Evolutionary conservation across 2,113 vertebrate genomes (phyloP).

Genomic region (Synodontis membranacea): DNA sequence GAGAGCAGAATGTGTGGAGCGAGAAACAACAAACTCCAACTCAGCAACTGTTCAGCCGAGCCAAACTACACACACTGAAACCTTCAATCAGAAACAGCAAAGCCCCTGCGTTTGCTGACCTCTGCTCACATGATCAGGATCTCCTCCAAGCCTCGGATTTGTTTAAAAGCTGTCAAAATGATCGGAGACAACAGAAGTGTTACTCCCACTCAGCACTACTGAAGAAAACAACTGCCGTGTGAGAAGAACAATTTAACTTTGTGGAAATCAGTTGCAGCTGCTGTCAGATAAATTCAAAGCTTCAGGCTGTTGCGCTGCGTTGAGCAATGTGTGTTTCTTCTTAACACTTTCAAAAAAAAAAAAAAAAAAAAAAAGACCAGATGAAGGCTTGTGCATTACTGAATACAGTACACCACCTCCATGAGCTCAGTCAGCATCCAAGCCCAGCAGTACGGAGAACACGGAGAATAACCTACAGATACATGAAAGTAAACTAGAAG

Average conservation of each 20-base stretch:
- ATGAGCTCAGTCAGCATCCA: not conserved
- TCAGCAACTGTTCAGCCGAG: conserved; percentile 9
- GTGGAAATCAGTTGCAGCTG: conserved; percentile 50
- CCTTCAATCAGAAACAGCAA: not conserved
- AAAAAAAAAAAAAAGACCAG: conserved; percentile 3
- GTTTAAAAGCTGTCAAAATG: conserved; percentile 57
- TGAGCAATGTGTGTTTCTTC: conserved; percentile 9
- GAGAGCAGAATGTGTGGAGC: not conserved
- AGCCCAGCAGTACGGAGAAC: not conserved
- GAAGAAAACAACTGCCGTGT: not conserved
- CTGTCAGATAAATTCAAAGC: conserved; percentile 32
- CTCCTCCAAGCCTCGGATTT: conserved; percentile 29
- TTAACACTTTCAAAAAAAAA: conserved; percentile 26
- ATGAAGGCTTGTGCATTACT: not conserved
- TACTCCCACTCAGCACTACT: conserved; percentile 31
- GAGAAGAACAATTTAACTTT: conserved; percentile 36
- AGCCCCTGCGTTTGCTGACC: not conserved
- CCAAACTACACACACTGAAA: conserved; percentile 12
- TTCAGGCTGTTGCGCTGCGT: not conserved
- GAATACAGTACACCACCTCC: not conserved
- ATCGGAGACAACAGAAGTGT: not conserved
- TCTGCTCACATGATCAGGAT: conserved; percentile 21
- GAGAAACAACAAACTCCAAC: conserved; percentile 29
- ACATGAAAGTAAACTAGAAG: not conserved
- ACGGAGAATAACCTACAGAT: not conserved